Percentiles rank a stretch among this genome's conserved stretches.
Evolutionary conservation across 2,888 invertebrate genomes (phyloP).

Genomic region (Agrotis ipsilon): DNA sequence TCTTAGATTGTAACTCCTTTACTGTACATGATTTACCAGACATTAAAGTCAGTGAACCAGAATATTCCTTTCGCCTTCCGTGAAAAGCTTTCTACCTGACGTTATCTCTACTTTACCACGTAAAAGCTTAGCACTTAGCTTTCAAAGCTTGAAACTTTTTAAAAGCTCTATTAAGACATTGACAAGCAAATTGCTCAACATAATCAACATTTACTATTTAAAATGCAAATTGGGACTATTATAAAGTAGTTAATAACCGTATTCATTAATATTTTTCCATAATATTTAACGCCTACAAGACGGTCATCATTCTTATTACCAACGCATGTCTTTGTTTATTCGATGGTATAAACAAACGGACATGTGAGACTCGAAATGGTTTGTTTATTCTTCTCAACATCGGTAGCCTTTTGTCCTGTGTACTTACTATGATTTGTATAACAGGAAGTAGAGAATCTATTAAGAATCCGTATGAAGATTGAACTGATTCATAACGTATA

Average conservation of each 20-base stretch:
- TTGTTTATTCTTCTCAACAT: slow-evolving; percentile 52
- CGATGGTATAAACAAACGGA: slow-evolving; percentile 37
- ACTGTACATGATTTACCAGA: not conserved
- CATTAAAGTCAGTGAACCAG: slow-evolving; percentile 25
- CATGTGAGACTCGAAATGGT: slow-evolving; percentile 39
- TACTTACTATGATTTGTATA: slow-evolving; percentile 13
- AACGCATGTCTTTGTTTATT: slow-evolving; percentile 42
- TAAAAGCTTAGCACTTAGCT: slow-evolving; percentile 16
- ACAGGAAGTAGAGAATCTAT: slow-evolving; percentile 24
- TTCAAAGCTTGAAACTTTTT: slow-evolving; percentile 40
- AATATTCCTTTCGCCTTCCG: not conserved
- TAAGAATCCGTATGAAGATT: not conserved
- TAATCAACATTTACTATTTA: slow-evolving; percentile 37
- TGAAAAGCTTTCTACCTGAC: slow-evolving; percentile 10
- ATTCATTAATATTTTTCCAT: slow-evolving; percentile 43
- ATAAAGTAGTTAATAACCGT: slow-evolving; percentile 35
- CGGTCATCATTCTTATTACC: slow-evolving; percentile 41
- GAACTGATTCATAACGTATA: slow-evolving; percentile 7
- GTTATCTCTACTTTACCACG: slow-evolving; percentile 5
- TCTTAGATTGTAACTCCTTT: not conserved
- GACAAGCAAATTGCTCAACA: slow-evolving; percentile 36
- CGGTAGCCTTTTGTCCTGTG: slow-evolving; percentile 43
- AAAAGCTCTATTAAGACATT: slow-evolving; percentile 51
- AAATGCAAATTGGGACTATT: slow-evolving; percentile 53
- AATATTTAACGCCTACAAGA: slow-evolving; percentile 35